Base-by-base conservation (phyloP, 2,797 vertebrate genomes). In the Sebastiscus albofasciatus region DNA sequence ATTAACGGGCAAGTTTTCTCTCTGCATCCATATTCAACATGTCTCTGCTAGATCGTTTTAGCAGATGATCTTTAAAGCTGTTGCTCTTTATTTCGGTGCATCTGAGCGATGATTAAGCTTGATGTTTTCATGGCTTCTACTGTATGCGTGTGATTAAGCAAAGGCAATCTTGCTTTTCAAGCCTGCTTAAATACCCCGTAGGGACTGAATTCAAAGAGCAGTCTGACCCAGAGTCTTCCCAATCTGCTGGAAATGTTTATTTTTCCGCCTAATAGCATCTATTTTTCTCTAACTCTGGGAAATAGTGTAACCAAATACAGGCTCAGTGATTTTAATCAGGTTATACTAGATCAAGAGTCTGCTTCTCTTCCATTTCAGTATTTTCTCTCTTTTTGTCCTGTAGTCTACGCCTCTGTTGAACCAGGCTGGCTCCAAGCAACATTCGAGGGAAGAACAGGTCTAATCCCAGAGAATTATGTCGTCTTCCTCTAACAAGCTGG, bases 391-490 rank as follows among this genome's bases (percentile, higher is more conserved):
- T 59, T 79, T 22, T 62, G 2, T 87, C 80, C 42, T 69, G 29
- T 81, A 99, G 98, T 99, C 72, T 98, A 98, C 92, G 94, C 96
- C 3, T 99, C 98, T 20, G 96, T 98, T 90, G 97, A 99, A 95
- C 98, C 98, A 49, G 98, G 97, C 85, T 99, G 98, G 97, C 95
- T 99, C 82, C 98, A 99, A 93, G 98, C 97, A 87, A 99, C 97
- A 20, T 97, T 97, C 12, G 96, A 98, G 92, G 97, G 97, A 73
- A 98, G 94, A 96, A 98, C 97, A 56, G 98, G 98, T 90, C 95
- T 99, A 59, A 95, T 99, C 92, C 98, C 97, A 71, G 97, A 98
- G 93, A 99, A 98, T 94, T 99, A 98, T 65, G 97, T 99, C 60
- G 94, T 97, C 95, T 99, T 97, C 94, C 94, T 98, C 91, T 98